These are phyloP conservation scores for Baryphthengus martii DNA, from an alignment of 2,113 vertebrate species.

Conservation along the genomic window DNA sequence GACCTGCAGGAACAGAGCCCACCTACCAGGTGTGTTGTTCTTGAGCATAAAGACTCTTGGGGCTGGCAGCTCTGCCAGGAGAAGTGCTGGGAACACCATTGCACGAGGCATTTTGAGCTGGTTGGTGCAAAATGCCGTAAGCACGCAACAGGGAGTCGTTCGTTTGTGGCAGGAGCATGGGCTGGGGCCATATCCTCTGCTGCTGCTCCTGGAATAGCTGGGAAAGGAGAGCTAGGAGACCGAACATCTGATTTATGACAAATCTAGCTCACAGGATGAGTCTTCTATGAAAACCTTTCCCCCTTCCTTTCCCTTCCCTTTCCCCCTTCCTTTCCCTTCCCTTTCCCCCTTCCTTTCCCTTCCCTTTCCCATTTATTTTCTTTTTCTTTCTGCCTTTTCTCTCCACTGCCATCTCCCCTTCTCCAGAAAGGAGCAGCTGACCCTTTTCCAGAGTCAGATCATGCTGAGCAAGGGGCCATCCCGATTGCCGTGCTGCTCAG, in stretches of 20 bases:
- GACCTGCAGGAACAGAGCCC: neutral
- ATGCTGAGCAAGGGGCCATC: neutral
- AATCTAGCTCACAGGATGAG: neutral
- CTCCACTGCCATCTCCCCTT: rapidly evolving
- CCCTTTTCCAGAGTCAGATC: neutral
- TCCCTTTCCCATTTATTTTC: too few species aligned
- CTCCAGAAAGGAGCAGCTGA: neutral
- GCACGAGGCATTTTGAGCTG: rapidly evolving
- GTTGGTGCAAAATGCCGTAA: neutral
- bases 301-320: neutral
- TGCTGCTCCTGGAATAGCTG: neutral
- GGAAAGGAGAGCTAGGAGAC: neutral
- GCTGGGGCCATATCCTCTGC: neutral
- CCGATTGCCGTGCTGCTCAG: rapidly evolving
- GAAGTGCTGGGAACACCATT: neutral
- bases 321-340: neutral
- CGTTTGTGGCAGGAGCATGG: neutral
- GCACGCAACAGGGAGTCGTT: neutral
- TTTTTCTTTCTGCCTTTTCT: neutral
- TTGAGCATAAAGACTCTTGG: neutral
- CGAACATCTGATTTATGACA: neutral
- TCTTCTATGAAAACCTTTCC: neutral
- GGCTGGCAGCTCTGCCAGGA: neutral
- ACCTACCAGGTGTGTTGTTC: neutral
- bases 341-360: neutral